A percentile compares a stretch with the other conserved stretches of the same genome.
phyloP scores from a whole-genome alignment of 2,113 vertebrate genomes.

The Gallinago undulata region DNA sequence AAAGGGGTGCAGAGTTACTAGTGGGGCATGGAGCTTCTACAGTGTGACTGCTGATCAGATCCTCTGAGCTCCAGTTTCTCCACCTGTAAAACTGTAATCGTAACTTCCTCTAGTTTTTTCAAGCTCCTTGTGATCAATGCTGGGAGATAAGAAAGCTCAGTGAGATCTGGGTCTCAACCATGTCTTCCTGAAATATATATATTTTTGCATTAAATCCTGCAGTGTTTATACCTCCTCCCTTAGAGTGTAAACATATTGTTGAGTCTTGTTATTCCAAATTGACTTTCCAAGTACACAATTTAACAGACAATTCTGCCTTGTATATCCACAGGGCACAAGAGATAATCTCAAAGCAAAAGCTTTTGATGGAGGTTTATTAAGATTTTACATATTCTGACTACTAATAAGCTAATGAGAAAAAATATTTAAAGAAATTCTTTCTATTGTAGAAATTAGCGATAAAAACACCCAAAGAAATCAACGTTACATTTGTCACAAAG shows the following conservation, averaged over 20 bases:
- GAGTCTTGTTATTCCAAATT: slow-evolving; percentile 46
- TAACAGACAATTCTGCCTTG: not conserved
- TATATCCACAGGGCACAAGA: slow-evolving; percentile 28
- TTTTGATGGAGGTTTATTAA: slow-evolving; percentile 34
- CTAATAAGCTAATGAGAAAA: slow-evolving; percentile 24
- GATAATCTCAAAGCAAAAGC: slow-evolving; percentile 28
- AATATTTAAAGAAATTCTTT: not conserved
- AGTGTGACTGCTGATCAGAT: not conserved
- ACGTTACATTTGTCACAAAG: not conserved
- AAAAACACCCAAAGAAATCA: not conserved
- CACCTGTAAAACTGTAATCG: not conserved
- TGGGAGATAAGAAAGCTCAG: not conserved
- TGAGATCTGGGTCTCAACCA: not conserved
- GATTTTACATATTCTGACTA: not conserved
- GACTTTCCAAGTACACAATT: slow-evolving; percentile 18
- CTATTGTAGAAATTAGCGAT: not conserved
- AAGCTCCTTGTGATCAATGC: not conserved
- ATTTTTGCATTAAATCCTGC: not conserved
- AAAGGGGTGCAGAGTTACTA: not conserved
- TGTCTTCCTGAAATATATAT: not conserved
- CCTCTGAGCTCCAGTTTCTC: not conserved
- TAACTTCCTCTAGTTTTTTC: not conserved
- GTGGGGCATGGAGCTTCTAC: not conserved
- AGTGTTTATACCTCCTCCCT: not conserved
- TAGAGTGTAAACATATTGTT: not conserved